These are phyloP conservation scores for Parnassius mnemosyne DNA, from an alignment of 2,888 invertebrate species.

Conservation along the genomic window DNA sequence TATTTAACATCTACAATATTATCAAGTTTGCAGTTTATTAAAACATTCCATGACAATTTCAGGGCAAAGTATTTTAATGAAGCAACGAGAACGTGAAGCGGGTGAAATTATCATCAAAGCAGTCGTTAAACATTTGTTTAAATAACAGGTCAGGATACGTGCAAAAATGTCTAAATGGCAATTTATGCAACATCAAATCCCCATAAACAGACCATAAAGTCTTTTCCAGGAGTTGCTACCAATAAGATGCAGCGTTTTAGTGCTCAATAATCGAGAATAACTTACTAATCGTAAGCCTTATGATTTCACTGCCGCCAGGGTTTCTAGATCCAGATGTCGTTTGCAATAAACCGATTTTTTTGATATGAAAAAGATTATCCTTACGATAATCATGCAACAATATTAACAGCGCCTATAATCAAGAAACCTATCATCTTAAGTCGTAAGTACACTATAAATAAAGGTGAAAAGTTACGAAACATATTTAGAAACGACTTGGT, in stretches of 20 bases:
- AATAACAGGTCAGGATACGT: slow-evolving; percentile 5
- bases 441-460: not conserved
- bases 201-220: not conserved
- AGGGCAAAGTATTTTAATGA: not conserved
- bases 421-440: not conserved
- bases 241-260: slow-evolving; percentile 32
- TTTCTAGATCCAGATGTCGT: slow-evolving; percentile 16
- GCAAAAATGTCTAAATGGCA: slow-evolving; percentile 6
- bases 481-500: slow-evolving; percentile 9
- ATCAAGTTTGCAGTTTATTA: too few species aligned
- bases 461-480: not conserved
- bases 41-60: not conserved
- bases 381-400: slow-evolving; percentile 20
- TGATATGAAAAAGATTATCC: not conserved
- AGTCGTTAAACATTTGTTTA: slow-evolving; percentile 9
- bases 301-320: slow-evolving; percentile 6
- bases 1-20: too few species aligned
- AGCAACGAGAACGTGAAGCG: not conserved
- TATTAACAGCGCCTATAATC: slow-evolving; percentile 5
- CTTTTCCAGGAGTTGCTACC: not conserved
- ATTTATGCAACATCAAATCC: slow-evolving; percentile 7
- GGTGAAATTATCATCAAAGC: not conserved
- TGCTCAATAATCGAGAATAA: slow-evolving; percentile 33
- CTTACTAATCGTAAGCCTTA: slow-evolving; percentile 34
- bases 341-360: slow-evolving; percentile 12